Conservation (phyloP, 2,888 invertebrate genomes). For the Fabriciana adippe region DNA sequence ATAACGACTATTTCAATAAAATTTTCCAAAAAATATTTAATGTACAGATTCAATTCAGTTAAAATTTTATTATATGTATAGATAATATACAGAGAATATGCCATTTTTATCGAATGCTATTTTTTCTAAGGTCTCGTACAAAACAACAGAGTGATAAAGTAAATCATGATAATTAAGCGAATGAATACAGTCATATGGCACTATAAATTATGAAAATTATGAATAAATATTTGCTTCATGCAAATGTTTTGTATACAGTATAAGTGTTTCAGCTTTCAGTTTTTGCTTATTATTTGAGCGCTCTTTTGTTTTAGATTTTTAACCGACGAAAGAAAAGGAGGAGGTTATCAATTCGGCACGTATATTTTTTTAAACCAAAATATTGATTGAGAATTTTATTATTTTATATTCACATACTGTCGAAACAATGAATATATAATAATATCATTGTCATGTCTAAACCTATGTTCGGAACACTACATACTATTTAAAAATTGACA, state of each 20-base stretch:
- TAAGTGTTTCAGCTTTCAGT: not conserved
- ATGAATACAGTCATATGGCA: slow-evolving; percentile 32
- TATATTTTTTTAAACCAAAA: no score
- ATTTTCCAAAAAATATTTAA: not conserved
- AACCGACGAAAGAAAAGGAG: no score
- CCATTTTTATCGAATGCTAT: not conserved
- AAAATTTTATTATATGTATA: not conserved
- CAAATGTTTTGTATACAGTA: slow-evolving; percentile 2
- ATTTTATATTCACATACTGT: no score
- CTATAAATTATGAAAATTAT: slow-evolving; percentile 34
- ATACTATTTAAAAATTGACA: no score
- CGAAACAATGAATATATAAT: no score
- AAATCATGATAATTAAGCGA: slow-evolving; percentile 40
- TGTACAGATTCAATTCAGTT: not conserved
- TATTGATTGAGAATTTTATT: no score
- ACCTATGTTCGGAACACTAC: no score
- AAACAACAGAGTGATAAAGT: slow-evolving; percentile 38
- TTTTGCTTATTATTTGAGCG: no score
- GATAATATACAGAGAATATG: not conserved
- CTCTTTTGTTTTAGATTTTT: no score
- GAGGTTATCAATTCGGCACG: no score
- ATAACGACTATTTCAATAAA: no score
- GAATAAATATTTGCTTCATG: slow-evolving; percentile 31
- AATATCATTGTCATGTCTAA: no score
- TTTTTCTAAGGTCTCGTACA: slow-evolving; percentile 16